Conservation (phyloP, 2,888 invertebrate genomes). For the Lamellibrachia satsuma region DNA sequence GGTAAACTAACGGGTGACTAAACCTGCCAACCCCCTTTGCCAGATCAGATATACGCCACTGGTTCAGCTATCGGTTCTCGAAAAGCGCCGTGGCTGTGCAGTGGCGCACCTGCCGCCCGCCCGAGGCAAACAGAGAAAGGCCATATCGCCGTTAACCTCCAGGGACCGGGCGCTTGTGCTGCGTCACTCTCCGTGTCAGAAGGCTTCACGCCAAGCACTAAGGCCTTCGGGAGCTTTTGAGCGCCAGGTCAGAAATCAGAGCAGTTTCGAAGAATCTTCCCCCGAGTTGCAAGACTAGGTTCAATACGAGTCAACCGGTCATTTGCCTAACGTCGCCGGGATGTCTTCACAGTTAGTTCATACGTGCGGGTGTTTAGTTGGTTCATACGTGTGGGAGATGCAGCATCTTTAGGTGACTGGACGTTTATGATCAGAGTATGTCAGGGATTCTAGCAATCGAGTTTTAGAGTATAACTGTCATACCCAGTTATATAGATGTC, state of each 20-base stretch:
- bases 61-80: no score
- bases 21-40: no score
- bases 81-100: no score
- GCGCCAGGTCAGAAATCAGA: slow-evolving; percentile 2
- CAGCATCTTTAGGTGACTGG: no score
- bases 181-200: not conserved
- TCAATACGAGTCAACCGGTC: not conserved
- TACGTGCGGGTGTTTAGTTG: no score
- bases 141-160: not conserved
- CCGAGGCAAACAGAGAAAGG: not conserved
- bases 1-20: no score
- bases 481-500: no score
- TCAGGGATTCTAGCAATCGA: no score
- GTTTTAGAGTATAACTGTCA: no score
- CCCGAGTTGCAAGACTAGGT: not conserved
- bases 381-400: no score
- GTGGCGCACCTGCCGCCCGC: not conserved
- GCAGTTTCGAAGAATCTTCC: not conserved
- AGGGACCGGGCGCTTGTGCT: not conserved
- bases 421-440: no score
- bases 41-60: no score
- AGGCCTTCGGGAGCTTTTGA: not conserved
- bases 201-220: not conserved
- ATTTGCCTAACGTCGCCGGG: not conserved
- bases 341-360: not conserved